A percentile compares a stretch with the other conserved stretches of the same genome.
These are phyloP conservation scores for Ceratitis capitata DNA, from an alignment of 1,140 invertebrate species.

Conservation along the genomic window DNA sequence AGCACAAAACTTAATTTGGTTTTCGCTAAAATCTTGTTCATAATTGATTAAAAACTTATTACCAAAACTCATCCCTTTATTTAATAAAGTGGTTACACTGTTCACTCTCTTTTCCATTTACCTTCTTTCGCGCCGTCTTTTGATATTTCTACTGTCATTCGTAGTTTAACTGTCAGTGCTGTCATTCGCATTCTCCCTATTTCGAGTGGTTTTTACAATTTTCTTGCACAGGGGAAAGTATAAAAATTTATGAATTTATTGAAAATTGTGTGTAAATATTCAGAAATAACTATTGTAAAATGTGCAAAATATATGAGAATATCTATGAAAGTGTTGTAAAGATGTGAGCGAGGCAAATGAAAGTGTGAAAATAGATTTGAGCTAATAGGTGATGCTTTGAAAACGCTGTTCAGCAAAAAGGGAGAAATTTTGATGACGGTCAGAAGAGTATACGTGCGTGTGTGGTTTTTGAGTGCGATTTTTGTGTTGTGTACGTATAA, in stretches of 20 bases:
- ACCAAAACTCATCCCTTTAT: background rate
- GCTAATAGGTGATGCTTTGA: background rate
- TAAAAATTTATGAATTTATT: background rate
- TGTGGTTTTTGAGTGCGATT: background rate
- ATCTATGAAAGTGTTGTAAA: background rate
- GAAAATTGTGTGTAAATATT: conserved; percentile 4
- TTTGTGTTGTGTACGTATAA: background rate
- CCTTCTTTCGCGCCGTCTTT: no score
- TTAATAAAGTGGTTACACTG: background rate
- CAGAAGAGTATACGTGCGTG: background rate
- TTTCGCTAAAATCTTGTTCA: no score
- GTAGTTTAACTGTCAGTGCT: conserved; percentile 6
- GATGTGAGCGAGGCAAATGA: background rate
- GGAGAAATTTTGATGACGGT: conserved; percentile 34
- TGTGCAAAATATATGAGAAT: background rate
- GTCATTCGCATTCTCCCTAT: background rate
- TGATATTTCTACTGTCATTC: background rate
- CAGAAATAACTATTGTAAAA: background rate
- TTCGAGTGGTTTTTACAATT: conserved; percentile 5
- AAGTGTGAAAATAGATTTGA: background rate
- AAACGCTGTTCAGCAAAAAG: background rate
- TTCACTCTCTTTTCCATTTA: background rate
- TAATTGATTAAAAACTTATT: no score
- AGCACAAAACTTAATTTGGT: no score
- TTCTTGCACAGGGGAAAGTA: background rate